These are phyloP conservation scores for Gymnoscopelus braueri DNA, from an alignment of 2,797 vertebrate species.

Conservation along the genomic window DNA sequence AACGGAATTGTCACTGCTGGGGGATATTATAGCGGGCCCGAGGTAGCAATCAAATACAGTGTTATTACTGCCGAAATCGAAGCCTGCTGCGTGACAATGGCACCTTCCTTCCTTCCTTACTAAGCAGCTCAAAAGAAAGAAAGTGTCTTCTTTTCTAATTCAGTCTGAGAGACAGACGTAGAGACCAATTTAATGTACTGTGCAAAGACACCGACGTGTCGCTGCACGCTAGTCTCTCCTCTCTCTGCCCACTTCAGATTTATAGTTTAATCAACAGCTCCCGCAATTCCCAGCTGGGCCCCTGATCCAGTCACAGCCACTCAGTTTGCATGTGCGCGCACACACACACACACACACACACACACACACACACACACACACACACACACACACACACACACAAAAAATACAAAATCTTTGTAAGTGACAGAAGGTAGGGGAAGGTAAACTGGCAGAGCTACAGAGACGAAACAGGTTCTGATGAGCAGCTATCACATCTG, in stretches of 20 bases:
- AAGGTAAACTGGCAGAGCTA: no score
- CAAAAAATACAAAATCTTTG: neutral
- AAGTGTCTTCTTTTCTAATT: constrained; percentile 20
- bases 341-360: neutral
- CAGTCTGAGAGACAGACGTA: neutral
- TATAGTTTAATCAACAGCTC: constrained; percentile 36
- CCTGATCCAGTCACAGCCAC: neutral
- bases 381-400: constrained; percentile 6
- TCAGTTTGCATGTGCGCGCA: neutral
- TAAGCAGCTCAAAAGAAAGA: constrained; percentile 17
- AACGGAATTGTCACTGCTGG: constrained; percentile 38
- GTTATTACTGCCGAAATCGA: no score
- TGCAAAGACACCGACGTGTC: constrained; percentile 11
- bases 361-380: neutral
- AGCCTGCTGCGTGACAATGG: no score
- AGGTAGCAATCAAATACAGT: constrained; percentile 11
- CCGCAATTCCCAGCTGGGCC: constrained; percentile 32
- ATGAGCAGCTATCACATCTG: no score
- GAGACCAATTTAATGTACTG: neutral
- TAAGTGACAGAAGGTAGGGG: no score
- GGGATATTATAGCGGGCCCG: constrained; percentile 16
- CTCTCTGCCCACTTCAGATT: constrained; percentile 13
- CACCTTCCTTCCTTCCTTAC: neutral
- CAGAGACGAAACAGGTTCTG: no score
- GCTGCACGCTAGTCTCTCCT: neutral